Conservation (phyloP, 92 coral and sea anemone species). For the Epizoanthus fatuus region DNA sequence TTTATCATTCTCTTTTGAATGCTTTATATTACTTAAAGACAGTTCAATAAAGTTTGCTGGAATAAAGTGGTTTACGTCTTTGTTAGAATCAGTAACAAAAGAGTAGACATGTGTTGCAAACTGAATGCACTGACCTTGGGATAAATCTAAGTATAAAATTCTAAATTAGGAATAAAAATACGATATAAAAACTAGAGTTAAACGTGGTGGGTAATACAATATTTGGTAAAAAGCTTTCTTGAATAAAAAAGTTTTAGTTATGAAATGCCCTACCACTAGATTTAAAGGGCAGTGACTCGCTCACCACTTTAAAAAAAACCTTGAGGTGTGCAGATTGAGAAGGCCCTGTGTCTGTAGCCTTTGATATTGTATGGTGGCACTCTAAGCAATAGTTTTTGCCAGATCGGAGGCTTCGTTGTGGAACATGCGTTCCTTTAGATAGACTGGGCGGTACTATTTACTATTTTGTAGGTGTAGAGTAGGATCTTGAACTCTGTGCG, state of each 20-base stretch:
- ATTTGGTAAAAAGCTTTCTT: no score
- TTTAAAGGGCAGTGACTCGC: not conserved
- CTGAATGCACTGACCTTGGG: slow-evolving; percentile 32
- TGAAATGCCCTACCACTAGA: slow-evolving; percentile 6
- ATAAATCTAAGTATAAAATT: no score
- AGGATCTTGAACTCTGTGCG: slow-evolving; percentile 15
- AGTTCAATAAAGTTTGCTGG: slow-evolving; percentile 26
- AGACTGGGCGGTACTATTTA: slow-evolving; percentile 1
- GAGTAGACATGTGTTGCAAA: slow-evolving; percentile 10
- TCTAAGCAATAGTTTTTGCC: not conserved
- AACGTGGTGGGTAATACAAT: no score
- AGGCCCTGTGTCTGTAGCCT: slow-evolving; percentile 18
- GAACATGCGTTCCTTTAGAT: slow-evolving; percentile 6
- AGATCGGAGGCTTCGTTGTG: slow-evolving; percentile 7
- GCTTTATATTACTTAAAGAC: slow-evolving; percentile 4
- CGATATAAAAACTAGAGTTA: no score
- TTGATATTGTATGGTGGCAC: slow-evolving; percentile 6
- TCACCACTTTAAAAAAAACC: not conserved
- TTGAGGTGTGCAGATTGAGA: slow-evolving; percentile 4
- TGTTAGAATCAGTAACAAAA: no score
- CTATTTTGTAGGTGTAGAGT: not conserved
- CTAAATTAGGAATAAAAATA: no score
- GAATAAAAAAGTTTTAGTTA: no score
- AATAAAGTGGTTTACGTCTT: slow-evolving; percentile 31
- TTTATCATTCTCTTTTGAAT: slow-evolving; percentile 21